Percentiles rank a stretch among this genome's conserved stretches.
These are phyloP conservation scores for Eristalis tenax DNA, from an alignment of 2,888 invertebrate species.

Conservation along the genomic window DNA sequence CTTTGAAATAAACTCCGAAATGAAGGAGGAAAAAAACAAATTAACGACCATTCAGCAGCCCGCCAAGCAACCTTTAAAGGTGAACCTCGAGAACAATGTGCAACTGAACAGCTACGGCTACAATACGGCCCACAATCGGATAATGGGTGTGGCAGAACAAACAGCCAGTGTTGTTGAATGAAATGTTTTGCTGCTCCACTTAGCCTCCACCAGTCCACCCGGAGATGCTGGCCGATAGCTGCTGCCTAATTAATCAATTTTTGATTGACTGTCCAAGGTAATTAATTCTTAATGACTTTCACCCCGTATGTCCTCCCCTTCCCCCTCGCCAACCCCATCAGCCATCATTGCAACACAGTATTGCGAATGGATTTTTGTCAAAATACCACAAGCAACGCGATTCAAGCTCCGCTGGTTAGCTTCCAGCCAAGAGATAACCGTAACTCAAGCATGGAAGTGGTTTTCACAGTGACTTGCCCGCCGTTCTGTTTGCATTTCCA, in stretches of 20 bases:
- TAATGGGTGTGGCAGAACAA: slow-evolving; percentile 27
- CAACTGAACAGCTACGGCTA: not conserved
- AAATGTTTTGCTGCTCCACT: slow-evolving; percentile 20
- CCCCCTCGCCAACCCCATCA: not conserved
- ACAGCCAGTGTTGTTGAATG: slow-evolving; percentile 9
- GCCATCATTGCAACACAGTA: not conserved
- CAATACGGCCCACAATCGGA: not conserved
- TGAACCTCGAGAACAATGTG: slow-evolving; percentile 11
- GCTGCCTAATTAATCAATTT: slow-evolving; percentile 25
- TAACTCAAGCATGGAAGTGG: slow-evolving; percentile 20
- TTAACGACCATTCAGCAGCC: not conserved
- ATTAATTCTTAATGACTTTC: not conserved
- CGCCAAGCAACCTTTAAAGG: slow-evolving; percentile 34
- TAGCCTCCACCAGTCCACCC: not conserved
- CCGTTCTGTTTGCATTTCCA: slow-evolving; percentile 30
- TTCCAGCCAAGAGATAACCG: slow-evolving; percentile 18
- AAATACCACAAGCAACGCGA: not conserved
- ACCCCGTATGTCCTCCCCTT: not conserved
- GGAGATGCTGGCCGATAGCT: not conserved
- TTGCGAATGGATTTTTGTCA: not conserved
- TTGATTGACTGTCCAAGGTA: not conserved
- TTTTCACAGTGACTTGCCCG: slow-evolving; percentile 28
- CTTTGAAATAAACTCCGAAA: not conserved
- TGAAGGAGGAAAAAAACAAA: not conserved
- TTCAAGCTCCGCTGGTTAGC: slow-evolving; percentile 30